Evolutionary conservation across 2,113 vertebrate genomes (phyloP).

Genomic region (Baryphthengus martii): DNA sequence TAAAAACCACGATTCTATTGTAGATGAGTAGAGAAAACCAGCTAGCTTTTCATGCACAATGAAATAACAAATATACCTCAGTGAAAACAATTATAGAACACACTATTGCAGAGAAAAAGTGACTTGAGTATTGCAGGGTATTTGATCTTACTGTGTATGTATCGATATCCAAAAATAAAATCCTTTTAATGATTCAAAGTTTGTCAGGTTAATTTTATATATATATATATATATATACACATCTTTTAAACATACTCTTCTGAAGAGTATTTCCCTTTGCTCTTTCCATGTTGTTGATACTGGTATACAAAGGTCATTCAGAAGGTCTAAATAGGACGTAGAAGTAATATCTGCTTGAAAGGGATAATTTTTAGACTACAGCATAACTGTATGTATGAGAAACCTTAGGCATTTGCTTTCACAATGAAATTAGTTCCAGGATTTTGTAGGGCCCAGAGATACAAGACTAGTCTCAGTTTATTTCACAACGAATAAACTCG

Average conservation of each 20-base stretch:
- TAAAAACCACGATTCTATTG: neutral
- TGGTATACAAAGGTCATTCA: neutral
- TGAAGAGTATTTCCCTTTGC: conserved; percentile 25
- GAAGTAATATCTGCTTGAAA: neutral
- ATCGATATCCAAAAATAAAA: too few species aligned
- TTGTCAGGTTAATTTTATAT: neutral
- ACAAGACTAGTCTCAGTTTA: neutral
- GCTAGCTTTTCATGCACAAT: conserved; percentile 7
- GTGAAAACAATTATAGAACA: neutral
- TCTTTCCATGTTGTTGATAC: conserved; percentile 4
- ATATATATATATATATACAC: neutral
- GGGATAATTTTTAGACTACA: neutral
- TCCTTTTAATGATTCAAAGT: conserved; percentile 39
- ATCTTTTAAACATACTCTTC: neutral
- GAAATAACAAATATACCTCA: conserved; percentile 2
- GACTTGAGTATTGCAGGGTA: neutral
- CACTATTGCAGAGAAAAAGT: neutral
- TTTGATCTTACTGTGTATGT: neutral
- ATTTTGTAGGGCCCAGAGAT: neutral
- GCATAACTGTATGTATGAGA: neutral
- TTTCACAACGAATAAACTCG: neutral
- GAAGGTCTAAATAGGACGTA: neutral
- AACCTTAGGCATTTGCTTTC: neutral
- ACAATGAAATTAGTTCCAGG: neutral
- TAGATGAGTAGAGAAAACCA: neutral